Base-by-base conservation (phyloP, 2,888 invertebrate species). In the Mylabris sibirica region DNA sequence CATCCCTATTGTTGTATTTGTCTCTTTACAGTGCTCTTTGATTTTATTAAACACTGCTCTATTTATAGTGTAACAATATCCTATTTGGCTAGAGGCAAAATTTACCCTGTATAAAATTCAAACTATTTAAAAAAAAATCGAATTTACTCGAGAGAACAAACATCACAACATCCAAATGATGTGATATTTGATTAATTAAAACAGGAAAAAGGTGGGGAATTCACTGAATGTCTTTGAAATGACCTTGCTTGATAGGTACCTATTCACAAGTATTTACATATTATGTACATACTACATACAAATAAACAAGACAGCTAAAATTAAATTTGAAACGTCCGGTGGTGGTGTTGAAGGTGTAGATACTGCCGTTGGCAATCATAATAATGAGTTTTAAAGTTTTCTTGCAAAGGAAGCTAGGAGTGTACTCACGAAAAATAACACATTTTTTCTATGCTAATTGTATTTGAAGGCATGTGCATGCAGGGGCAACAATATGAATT, bases 361-460 rank as follows among this genome's bases (percentile, higher is more conserved):
- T n/a, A n/a, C n/a, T n/a, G 60, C 26, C 38, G 60, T 61, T 61
- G 61, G 61, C 61, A 41, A 61, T 38, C 61, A 61, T 61, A 61
- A 35, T 35, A 34, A 61, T 61, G 38, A 61, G 61, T 30, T 30
- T 38, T 38, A 38, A 38, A n/a, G 30, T 30, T 30, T 30, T 30
- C 30, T 61, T 61, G 35, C 61, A 61, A 30, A 61, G 60, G 61
- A 61, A 35, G 20, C 38, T 38, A 61, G 57, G 53, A 62, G 63
- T 60, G 34, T 34, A 41, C 64, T 60, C 64, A 68, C 65, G 65
- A 69, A 69, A n/a, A 69, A 63, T 69, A 65, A 63, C 62, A 69
- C 69, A 65, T 44, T 66, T 69, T 63, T 63, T 60, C 49, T 65
- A 68, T 69, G 69, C 63, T 64, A 69, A 69, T 69, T 57, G 41